Conservation (phyloP, 2,888 invertebrate species). For the Synergus japonicus region DNA sequence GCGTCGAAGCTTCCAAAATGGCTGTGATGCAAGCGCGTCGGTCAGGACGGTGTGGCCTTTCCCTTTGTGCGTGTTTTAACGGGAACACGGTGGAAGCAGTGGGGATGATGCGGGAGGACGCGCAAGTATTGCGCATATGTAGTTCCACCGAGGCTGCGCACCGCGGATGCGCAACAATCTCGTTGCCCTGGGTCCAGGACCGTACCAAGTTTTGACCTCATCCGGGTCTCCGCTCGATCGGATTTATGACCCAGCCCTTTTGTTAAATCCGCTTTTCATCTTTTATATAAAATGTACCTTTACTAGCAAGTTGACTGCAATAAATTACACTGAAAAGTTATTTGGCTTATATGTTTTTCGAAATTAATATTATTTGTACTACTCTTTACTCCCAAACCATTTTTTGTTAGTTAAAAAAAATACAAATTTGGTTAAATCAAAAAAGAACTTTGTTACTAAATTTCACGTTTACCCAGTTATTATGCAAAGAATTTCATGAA, state of each 20-base stretch:
- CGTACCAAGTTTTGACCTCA: constrained; percentile 51
- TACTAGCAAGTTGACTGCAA: background rate
- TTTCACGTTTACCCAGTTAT: background rate
- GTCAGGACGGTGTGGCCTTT: constrained; percentile 70
- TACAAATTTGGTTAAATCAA: no score
- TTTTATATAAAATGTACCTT: background rate
- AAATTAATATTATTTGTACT: no score
- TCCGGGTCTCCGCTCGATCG: constrained; percentile 45
- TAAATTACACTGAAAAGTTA: background rate
- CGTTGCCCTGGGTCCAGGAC: constrained; percentile 59
- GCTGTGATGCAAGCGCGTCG: constrained; percentile 77
- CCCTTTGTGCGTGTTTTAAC: constrained; percentile 77
- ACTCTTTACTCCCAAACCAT: no score
- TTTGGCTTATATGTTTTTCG: no score
- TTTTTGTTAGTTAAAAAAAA: no score
- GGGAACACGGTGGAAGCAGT: constrained; percentile 61
- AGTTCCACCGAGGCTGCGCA: constrained; percentile 55
- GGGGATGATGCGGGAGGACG: constrained; percentile 74
- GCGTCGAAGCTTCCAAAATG: constrained; percentile 77
- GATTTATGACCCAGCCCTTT: constrained; percentile 1
- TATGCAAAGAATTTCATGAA: background rate
- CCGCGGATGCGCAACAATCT: constrained; percentile 56
- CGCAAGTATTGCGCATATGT: constrained; percentile 71
- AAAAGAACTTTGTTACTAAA: background rate
- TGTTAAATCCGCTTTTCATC: background rate